Percentiles rank a stretch among this genome's conserved stretches.
phyloP scores from a whole-genome alignment of 1,140 invertebrate species.

The Melipona quadrifasciata region DNA sequence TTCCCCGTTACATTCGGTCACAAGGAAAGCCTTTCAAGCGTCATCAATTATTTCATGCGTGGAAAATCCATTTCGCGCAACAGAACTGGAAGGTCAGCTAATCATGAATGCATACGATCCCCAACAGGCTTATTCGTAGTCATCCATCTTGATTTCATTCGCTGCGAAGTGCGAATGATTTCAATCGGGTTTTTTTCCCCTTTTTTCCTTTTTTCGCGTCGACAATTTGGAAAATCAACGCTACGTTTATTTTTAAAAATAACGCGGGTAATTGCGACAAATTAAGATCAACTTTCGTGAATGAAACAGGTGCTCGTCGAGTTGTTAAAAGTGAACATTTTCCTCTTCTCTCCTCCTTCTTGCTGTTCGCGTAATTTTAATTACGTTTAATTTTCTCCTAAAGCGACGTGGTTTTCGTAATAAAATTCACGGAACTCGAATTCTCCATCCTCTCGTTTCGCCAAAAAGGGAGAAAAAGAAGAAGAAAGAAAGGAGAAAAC shows the following conservation, averaged over 20 bases:
- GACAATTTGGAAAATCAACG: not conserved
- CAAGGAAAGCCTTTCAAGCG: conserved; percentile 43
- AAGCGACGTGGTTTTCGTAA: not conserved
- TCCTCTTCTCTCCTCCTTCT: not conserved
- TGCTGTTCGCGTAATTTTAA: not conserved
- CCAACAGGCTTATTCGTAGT: conserved; percentile 42
- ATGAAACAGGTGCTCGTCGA: no score
- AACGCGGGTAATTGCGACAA: no score
- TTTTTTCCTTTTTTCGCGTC: not conserved
- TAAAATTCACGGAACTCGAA: not conserved
- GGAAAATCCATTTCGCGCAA: conserved; percentile 50
- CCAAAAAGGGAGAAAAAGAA: no score
- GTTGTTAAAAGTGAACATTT: not conserved
- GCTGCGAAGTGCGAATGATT: not conserved
- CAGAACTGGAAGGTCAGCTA: conserved; percentile 23
- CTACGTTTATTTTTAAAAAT: not conserved
- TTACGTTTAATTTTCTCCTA: not conserved
- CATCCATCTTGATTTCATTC: conserved; percentile 48
- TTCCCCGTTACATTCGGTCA: conserved; percentile 14
- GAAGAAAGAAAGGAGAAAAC: no score
- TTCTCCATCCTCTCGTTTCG: not conserved
- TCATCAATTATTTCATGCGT: conserved; percentile 51
- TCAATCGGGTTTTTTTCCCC: not conserved
- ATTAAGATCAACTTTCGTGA: not conserved
- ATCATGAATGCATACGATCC: conserved; percentile 29